Percentiles rank a stretch among this genome's conserved stretches.
phyloP scores from a whole-genome alignment of 1,140 invertebrate species.

The Pseudomyrmex sp. region DNA sequence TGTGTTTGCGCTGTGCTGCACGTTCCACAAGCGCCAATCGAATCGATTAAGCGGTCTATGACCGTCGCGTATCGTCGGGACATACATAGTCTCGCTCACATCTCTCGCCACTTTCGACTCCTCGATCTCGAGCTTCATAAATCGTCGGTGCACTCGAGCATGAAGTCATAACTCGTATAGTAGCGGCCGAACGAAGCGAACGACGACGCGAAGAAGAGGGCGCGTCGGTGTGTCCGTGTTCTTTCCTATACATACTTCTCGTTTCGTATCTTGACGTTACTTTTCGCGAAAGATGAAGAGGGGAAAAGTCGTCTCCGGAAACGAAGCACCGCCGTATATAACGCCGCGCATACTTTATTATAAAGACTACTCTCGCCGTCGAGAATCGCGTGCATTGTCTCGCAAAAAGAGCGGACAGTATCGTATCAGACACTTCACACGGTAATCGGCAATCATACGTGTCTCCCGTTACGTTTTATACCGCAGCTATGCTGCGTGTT shows the following conservation, averaged over 20 bases:
- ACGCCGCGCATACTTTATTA: conserved; percentile 59
- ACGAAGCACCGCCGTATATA: conserved; percentile 33
- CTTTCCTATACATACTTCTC: conserved; percentile 48
- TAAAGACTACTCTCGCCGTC: not conserved
- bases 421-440: not conserved
- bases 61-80: conserved; percentile 29
- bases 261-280: conserved; percentile 56
- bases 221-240: conserved; percentile 59
- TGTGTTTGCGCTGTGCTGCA: not conserved
- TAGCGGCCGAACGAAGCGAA: conserved; percentile 41
- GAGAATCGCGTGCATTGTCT: conserved; percentile 5
- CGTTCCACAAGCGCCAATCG: not conserved
- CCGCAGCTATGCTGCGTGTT: not conserved
- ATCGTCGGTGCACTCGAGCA: conserved; percentile 67
- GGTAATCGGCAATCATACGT: conserved; percentile 1
- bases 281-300: conserved; percentile 53
- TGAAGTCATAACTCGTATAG: conserved; percentile 70
- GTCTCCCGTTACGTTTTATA: conserved; percentile 22
- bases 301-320: conserved; percentile 55
- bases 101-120: conserved; percentile 43
- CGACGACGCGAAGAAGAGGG: conserved; percentile 8
- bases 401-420: not conserved
- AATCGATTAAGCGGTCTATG: conserved; percentile 12
- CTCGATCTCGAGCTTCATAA: conserved; percentile 71
- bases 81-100: not conserved